phyloP scores from a whole-genome alignment of 2,888 invertebrate species.

The Quadroppia sp. region DNA sequence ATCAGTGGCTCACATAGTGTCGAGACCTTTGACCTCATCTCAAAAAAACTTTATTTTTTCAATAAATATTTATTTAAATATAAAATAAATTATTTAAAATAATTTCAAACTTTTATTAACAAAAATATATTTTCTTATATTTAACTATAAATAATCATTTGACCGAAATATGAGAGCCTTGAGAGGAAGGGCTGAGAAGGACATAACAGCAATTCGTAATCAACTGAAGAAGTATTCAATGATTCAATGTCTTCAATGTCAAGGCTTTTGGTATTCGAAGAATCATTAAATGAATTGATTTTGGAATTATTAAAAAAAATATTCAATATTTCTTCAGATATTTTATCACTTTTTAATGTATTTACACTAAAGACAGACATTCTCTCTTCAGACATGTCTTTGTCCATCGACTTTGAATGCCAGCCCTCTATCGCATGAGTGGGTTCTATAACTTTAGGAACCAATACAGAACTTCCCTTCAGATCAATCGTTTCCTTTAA shows the following conservation, averaged over 20 bases:
- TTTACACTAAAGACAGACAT: background rate
- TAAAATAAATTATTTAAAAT: no score
- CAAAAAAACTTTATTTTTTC: no score
- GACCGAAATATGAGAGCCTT: slow-evolving; percentile 71
- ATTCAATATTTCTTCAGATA: background rate
- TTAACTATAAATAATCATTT: slow-evolving; percentile 59
- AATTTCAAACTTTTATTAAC: no score
- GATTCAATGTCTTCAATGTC: background rate
- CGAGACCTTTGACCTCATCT: no score
- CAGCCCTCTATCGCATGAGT: background rate
- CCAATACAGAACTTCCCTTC: background rate
- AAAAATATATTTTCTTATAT: no score
- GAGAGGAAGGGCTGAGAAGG: slow-evolving; percentile 74
- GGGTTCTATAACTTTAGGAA: background rate
- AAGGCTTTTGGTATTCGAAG: background rate
- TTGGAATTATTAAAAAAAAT: background rate
- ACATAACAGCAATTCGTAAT: slow-evolving; percentile 69
- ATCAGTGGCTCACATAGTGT: no score
- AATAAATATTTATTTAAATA: no score
- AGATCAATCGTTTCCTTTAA: background rate
- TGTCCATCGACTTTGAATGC: slow-evolving; percentile 7
- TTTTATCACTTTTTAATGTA: slow-evolving; percentile 3
- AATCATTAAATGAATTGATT: background rate
- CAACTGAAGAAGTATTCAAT: slow-evolving; percentile 50
- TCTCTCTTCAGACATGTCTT: background rate